These are phyloP conservation scores for Oikopleura dioica DNA, from an alignment of 23 tunicate species.

Conservation along the genomic window DNA sequence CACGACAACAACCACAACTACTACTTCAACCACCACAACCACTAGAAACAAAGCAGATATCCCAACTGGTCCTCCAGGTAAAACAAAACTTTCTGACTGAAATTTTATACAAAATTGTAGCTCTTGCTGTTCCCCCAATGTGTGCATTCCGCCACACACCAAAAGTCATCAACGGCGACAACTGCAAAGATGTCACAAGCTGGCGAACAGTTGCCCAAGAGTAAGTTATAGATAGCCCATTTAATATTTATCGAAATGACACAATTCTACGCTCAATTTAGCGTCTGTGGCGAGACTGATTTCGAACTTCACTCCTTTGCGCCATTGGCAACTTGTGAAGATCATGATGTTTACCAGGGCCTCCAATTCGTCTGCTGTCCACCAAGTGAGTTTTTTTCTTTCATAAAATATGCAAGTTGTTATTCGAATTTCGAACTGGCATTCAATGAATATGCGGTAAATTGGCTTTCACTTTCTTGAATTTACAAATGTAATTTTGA, in stretches of 20 bases:
- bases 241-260: no score
- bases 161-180: neutral
- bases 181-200: neutral
- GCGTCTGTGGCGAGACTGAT: neutral
- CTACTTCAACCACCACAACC: neutral
- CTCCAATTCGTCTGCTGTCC: slow-evolving; percentile 9
- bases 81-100: no score
- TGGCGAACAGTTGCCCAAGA: slow-evolving; percentile 5
- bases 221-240: no score
- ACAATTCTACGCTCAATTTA: no score
- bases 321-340: neutral
- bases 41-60: neutral
- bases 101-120: no score
- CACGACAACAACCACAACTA: neutral
- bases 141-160: slow-evolving; percentile 2
- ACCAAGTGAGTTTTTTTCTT: neutral
- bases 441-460: no score
- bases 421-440: no score
- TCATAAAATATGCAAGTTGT: no score
- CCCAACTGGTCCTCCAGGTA: slow-evolving; percentile 10
- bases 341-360: neutral
- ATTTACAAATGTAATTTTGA: no score
- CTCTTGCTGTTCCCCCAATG: slow-evolving; percentile 2
- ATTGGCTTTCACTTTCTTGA: no score
- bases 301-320: slow-evolving; percentile 12